Evolutionary conservation across 2,888 invertebrate genomes (phyloP), one percentile per base, ranked within the genome.

Genomic region (Cerastoderma edule): DNA sequence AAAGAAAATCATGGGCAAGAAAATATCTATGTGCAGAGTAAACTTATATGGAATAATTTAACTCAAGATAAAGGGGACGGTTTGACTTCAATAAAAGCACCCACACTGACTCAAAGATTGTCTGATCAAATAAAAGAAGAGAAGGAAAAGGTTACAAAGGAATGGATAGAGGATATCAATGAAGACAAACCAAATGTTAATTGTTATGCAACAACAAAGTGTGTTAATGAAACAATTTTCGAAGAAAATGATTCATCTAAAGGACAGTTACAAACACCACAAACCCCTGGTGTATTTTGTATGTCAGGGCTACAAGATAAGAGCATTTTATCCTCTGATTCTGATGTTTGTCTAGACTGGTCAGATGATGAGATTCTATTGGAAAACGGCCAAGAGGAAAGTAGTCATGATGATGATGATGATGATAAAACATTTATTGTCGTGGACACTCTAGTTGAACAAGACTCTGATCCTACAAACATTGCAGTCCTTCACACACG

Each of bases 291-390:
- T n/a, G n/a, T n/a, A n/a, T n/a, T n/a, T n/a, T n/a, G n/a, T n/a
- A n/a, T n/a, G n/a, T n/a, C 4, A n/a, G 30, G 0, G 32, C 10
- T 2, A 27, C 24, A 8, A 30, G 33, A 56, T 13, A 50, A 28
- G n/a, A 64, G 39, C 19, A 72, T 76, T 39, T 27, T 76, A 22
- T 68, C 76, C 10, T 76, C 71, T 19, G 76, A 76, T 3, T 76
- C 76, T 0, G 72, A 72, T 54, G 48, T 65, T n/a, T 72, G 72
- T 30, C 44, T 76, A 6, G 76, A 76, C 30, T 76, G 76, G 76
- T 64, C 56, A 24, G 76, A 76, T 68, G 72, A 76, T 10, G 72
- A 76, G 13, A 54, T 33, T 22, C 27, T 54, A 4, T 48, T 67
- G 6, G 74, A 74, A n/a, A 69, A 60, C 4, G 35, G 33, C 16